Evolutionary conservation across 2,888 invertebrate genomes (phyloP).

Genomic region (Polyommatus icarus): DNA sequence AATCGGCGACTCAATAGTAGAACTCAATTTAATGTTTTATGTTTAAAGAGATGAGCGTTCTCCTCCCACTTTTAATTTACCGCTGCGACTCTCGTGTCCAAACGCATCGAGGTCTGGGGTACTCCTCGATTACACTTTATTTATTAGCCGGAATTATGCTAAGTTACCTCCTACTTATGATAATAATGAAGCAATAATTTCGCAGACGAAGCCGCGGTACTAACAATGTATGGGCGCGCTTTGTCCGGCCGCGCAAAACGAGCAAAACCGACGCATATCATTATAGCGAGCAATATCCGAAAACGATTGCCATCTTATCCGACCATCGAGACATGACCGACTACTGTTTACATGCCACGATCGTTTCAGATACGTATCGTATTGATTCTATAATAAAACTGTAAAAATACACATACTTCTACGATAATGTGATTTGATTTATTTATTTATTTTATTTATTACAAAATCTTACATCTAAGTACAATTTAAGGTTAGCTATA

Average conservation of each 20-base stretch:
- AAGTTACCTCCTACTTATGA: constrained; percentile 17
- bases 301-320: constrained; percentile 77
- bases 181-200: constrained; percentile 20
- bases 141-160: constrained; percentile 17
- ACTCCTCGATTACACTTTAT: not conserved
- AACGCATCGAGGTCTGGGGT: not conserved
- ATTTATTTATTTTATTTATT: too few relatives aligned
- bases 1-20: not conserved
- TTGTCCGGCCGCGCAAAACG: constrained; percentile 48
- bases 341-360: constrained; percentile 64
- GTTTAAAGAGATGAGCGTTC: not conserved
- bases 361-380: constrained; percentile 45
- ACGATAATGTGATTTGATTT: not conserved
- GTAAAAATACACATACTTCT: not conserved
- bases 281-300: constrained; percentile 79
- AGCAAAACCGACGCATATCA: constrained; percentile 69
- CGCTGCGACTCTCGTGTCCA: not conserved
- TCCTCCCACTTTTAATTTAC: constrained; percentile 11
- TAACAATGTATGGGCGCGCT: constrained; percentile 55
- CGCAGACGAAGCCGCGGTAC: constrained; percentile 18
- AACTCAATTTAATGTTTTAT: not conserved
- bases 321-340: constrained; percentile 67
- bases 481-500: too few relatives aligned
- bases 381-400: not conserved
- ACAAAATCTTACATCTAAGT: too few relatives aligned